A percentile compares a stretch with the other conserved stretches of the same genome.
phyloP scores from a whole-genome alignment of 37 sponge, comb jelly and placozoan species.

The Diacarnus erythraeanus region DNA sequence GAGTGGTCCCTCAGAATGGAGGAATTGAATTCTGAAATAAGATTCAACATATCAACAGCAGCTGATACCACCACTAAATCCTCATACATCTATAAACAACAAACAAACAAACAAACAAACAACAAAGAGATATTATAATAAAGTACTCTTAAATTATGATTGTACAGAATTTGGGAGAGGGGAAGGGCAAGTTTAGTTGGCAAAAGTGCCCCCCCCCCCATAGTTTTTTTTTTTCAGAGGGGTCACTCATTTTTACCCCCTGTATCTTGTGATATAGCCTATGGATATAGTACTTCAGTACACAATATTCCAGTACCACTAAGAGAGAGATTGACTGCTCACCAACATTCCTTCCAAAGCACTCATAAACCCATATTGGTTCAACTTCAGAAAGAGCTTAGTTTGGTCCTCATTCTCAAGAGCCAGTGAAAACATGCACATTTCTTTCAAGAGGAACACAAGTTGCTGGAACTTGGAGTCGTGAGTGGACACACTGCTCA shows the following conservation, averaged over 20 bases:
- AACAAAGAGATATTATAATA: not conserved
- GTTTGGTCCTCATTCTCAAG: slow-evolving; percentile 39
- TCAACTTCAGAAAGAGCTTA: slow-evolving; percentile 48
- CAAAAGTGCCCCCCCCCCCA: no score
- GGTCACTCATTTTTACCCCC: no score
- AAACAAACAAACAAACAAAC: not conserved
- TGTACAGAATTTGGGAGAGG: not conserved
- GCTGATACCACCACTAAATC: slow-evolving; percentile 51
- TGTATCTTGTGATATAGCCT: no score
- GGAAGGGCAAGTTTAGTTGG: no score
- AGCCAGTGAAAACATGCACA: slow-evolving; percentile 35
- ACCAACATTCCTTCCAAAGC: slow-evolving; percentile 77
- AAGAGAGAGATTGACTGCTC: not conserved
- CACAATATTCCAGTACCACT: no score
- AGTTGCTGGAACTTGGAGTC: slow-evolving; percentile 54
- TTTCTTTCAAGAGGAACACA: slow-evolving; percentile 39
- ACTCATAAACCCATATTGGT: slow-evolving; percentile 47
- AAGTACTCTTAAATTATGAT: not conserved
- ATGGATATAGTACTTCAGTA: no score
- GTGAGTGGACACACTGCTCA: slow-evolving; percentile 44
- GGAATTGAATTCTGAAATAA: slow-evolving; percentile 55
- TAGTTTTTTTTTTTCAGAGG: no score
- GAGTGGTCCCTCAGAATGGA: slow-evolving; percentile 63
- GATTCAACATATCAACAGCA: slow-evolving; percentile 78
- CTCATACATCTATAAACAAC: slow-evolving; percentile 46